Evolutionary conservation across 2,888 invertebrate genomes (phyloP).

Genomic region (Octodonta nipae): DNA sequence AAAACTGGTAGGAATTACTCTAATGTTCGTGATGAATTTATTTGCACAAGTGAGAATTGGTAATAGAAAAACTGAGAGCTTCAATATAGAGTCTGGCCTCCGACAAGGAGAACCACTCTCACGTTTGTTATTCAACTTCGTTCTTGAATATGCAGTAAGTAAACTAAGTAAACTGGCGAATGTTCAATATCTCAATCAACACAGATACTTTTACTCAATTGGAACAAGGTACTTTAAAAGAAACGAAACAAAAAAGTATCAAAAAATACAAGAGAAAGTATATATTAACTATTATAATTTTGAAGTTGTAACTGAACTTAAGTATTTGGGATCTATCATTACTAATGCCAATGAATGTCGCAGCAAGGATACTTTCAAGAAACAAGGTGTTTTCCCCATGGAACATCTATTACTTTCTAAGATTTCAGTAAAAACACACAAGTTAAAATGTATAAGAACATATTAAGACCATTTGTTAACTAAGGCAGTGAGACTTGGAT

Average conservation of each 20-base stretch:
- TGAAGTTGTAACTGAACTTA: background rate
- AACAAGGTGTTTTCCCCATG: background rate
- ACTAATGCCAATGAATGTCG: background rate
- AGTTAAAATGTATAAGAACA: background rate
- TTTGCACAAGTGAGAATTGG: background rate
- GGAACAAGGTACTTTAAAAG: background rate
- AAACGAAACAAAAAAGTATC: background rate
- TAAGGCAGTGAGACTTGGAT: background rate
- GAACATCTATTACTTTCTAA: background rate
- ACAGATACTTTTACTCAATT: no score
- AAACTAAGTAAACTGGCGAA: background rate
- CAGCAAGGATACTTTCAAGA: background rate
- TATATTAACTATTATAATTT: background rate
- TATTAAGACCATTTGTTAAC: background rate
- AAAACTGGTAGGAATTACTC: background rate
- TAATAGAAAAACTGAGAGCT: background rate
- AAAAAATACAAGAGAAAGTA: background rate
- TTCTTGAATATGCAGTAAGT: background rate
- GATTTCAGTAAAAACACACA: background rate
- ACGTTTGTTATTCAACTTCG: background rate
- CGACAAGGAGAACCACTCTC: background rate
- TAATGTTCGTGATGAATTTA: background rate
- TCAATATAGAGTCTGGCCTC: background rate
- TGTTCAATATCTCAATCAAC: background rate
- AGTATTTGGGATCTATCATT: background rate